These are phyloP conservation scores for Drosophila aff. DNA, from an alignment of 1,140 invertebrate genomes.

Conservation along the genomic window DNA sequence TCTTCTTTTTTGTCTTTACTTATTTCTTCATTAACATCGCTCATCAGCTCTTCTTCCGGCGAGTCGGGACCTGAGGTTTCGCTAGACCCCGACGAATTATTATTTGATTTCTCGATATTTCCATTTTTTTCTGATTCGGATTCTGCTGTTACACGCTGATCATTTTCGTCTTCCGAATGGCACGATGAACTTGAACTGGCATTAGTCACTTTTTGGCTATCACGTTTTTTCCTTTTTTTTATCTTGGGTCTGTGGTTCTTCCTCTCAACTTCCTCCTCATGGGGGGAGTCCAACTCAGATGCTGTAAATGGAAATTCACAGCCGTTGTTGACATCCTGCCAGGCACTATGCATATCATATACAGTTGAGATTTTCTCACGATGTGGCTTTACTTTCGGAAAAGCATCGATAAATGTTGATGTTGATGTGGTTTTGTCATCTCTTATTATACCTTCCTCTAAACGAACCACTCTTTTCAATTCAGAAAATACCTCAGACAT, in stretches of 20 bases:
- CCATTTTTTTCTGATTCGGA: constrained; percentile 1
- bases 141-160: background rate
- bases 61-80: constrained; percentile 95
- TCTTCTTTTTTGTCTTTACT: constrained; percentile 77
- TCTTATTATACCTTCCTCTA: constrained; percentile 35
- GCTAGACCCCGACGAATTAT: constrained; percentile 89
- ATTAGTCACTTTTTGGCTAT: constrained; percentile 1
- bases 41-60: constrained; percentile 90
- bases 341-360: constrained; percentile 82
- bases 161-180: constrained; percentile 66
- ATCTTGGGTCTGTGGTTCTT: background rate
- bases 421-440: background rate
- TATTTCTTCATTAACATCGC: constrained; percentile 86
- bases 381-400: constrained; percentile 18
- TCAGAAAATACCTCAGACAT: constrained; percentile 92
- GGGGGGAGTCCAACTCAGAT: constrained; percentile 25
- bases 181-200: constrained; percentile 64
- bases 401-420: background rate
- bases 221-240: constrained; percentile 40
- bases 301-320: constrained; percentile 27
- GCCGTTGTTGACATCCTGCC: constrained; percentile 80
- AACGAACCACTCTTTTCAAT: constrained; percentile 89
- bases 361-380: constrained; percentile 62
- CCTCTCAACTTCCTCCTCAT: constrained; percentile 11
- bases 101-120: constrained; percentile 8